These are phyloP conservation scores for Mycalesis mineus DNA, from an alignment of 2,888 invertebrate genomes.

Conservation along the genomic window DNA sequence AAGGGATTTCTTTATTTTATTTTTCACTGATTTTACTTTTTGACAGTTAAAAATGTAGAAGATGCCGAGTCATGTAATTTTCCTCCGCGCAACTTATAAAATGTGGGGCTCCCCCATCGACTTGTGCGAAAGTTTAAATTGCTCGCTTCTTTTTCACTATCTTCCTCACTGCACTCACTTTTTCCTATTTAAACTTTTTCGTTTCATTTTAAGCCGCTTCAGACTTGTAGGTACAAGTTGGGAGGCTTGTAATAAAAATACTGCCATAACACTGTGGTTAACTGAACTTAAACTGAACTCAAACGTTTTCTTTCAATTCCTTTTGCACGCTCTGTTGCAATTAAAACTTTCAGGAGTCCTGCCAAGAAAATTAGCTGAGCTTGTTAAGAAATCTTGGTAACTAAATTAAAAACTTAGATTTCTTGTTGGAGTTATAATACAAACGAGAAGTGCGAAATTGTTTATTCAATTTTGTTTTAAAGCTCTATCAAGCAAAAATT, in stretches of 20 bases:
- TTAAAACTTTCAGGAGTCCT: conserved; percentile 17
- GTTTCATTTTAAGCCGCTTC: conserved; percentile 62
- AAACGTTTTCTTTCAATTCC: conserved; percentile 29
- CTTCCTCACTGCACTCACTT: conserved; percentile 64
- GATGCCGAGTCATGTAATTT: conserved; percentile 53
- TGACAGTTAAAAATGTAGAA: conserved; percentile 12
- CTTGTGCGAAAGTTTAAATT: conserved; percentile 69
- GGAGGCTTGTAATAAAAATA: conserved; percentile 36
- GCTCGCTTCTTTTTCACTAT: conserved; percentile 71
- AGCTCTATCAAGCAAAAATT: too few relatives aligned
- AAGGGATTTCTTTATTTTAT: too few relatives aligned
- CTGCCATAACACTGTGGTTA: conserved; percentile 31
- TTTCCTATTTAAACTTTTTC: conserved; percentile 75
- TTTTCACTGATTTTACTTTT: too few relatives aligned
- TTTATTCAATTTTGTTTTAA: not conserved
- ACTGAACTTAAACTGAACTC: conserved; percentile 24
- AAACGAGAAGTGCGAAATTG: not conserved
- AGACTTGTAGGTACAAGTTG: conserved; percentile 36
- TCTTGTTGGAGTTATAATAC: not conserved
- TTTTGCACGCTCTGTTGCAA: conserved; percentile 17
- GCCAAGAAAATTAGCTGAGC: conserved; percentile 19
- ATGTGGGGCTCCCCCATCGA: conserved; percentile 50
- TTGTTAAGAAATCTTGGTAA: conserved; percentile 14
- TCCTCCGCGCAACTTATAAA: conserved; percentile 60
- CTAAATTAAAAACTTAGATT: conserved; percentile 14